Conservation (phyloP, 2,797 vertebrate species). For the Hypotaenidia okinawae region DNA sequence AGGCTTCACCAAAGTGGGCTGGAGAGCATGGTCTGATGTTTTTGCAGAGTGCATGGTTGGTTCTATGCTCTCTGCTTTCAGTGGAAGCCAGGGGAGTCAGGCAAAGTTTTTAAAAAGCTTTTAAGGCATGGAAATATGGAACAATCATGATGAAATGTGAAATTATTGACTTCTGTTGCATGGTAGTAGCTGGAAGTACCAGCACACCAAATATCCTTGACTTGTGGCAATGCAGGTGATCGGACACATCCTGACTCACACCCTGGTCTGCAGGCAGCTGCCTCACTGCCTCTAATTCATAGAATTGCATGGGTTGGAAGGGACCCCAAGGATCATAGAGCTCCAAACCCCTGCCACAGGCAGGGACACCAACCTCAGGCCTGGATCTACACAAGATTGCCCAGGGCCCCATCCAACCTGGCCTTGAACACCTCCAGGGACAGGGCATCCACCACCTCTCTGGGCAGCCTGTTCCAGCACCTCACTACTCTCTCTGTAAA, state of each 20-base stretch:
- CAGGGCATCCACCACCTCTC: too few species aligned
- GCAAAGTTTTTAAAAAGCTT: neutral
- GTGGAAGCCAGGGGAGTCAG: neutral
- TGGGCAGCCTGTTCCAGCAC: too few species aligned
- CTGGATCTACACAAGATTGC: too few species aligned
- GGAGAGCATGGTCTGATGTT: neutral
- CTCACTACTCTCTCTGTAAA: too few species aligned
- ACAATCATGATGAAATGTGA: neutral
- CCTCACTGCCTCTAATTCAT: neutral
- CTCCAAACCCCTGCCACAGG: too few species aligned
- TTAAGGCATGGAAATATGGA: slow-evolving; percentile 9
- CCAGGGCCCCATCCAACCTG: too few species aligned
- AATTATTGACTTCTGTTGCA: neutral
- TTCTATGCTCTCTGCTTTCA: neutral
- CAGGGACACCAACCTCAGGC: too few species aligned
- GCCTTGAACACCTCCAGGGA: too few species aligned
- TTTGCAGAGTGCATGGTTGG: neutral
- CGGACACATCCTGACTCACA: neutral
- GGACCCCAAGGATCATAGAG: too few species aligned
- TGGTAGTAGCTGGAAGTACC: neutral
- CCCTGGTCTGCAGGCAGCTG: neutral
- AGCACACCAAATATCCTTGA: neutral
- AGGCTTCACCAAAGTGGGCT: neutral
- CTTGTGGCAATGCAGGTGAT: neutral
- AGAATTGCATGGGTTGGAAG: too few species aligned